These are phyloP conservation scores for Amniataba percoides DNA, from an alignment of 2,797 vertebrate species.

Conservation along the genomic window DNA sequence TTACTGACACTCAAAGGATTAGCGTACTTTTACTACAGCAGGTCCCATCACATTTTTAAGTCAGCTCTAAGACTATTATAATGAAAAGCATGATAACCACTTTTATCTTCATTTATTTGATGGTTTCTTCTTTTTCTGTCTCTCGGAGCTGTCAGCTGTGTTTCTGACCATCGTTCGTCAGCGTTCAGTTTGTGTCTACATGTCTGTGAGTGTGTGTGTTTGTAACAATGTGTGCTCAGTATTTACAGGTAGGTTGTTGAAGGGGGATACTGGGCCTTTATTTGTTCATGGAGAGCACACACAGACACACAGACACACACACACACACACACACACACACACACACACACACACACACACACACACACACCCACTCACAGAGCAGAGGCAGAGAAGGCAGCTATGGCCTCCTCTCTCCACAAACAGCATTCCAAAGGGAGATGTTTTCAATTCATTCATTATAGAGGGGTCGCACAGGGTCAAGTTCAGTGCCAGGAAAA, in stretches of 20 bases:
- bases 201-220: background rate
- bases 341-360: conserved; percentile 42
- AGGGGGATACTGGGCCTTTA: conserved; percentile 88
- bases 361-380: conserved; percentile 31
- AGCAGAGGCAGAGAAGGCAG: conserved; percentile 74
- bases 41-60: background rate
- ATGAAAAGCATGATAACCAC: background rate
- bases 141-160: background rate
- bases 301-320: conserved; percentile 43
- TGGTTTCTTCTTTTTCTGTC: background rate
- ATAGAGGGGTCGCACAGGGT: conserved; percentile 93
- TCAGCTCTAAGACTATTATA: background rate
- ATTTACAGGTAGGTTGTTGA: conserved; percentile 74
- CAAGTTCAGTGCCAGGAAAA: conserved; percentile 99
- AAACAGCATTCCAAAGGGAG: conserved; percentile 97
- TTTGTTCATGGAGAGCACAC: conserved; percentile 85
- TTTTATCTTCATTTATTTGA: background rate
- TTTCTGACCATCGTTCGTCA: background rate
- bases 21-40: background rate
- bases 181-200: background rate
- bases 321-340: conserved; percentile 39
- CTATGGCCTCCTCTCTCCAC: conserved; percentile 90
- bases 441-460: conserved; percentile 99
- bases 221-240: conserved; percentile 32
- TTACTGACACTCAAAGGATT: too few relatives aligned